Conservation (phyloP, 2,797 vertebrate genomes). For the Channallabes apus region DNA sequence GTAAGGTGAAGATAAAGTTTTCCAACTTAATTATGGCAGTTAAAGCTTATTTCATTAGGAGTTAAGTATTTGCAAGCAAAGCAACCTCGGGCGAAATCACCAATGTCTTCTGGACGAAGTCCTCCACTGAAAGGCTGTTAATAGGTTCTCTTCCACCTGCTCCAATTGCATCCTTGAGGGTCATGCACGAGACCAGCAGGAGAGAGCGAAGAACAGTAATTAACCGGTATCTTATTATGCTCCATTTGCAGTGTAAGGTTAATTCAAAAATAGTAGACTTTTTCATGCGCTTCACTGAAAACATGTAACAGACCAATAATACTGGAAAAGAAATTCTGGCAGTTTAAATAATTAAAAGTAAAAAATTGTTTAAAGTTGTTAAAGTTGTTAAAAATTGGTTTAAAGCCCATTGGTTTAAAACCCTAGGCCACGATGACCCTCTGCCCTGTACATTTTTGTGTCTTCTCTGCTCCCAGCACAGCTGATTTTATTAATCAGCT, state of each 20-base stretch:
- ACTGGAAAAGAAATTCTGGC: not conserved
- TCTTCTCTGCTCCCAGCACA: too few relatives aligned
- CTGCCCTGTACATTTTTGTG: too few relatives aligned
- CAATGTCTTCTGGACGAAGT: constrained; percentile 94
- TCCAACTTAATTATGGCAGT: constrained; percentile 48
- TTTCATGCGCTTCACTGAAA: not conserved
- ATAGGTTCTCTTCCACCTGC: constrained; percentile 81
- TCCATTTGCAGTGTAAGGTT: constrained; percentile 61
- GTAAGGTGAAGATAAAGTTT: constrained; percentile 50
- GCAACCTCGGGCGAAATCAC: constrained; percentile 95
- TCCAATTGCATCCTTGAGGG: constrained; percentile 83
- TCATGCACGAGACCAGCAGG: constrained; percentile 59
- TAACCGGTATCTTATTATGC: constrained; percentile 48
- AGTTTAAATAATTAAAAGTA: not conserved
- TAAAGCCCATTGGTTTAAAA: too few relatives aligned
- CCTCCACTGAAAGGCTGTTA: constrained; percentile 87
- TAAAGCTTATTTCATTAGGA: constrained; percentile 34
- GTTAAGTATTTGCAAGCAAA: constrained; percentile 61
- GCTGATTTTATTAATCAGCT: too few relatives aligned
- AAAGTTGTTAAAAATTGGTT: too few relatives aligned
- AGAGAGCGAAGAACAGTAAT: constrained; percentile 64
- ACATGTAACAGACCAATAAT: constrained; percentile 6
- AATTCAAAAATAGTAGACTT: constrained; percentile 31
- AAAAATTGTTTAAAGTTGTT: too few relatives aligned
- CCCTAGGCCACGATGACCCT: too few relatives aligned